Evolutionary conservation across 53 echinoderm and acorn worm genomes (phyloP).

Genomic region (Arbacia lixula): DNA sequence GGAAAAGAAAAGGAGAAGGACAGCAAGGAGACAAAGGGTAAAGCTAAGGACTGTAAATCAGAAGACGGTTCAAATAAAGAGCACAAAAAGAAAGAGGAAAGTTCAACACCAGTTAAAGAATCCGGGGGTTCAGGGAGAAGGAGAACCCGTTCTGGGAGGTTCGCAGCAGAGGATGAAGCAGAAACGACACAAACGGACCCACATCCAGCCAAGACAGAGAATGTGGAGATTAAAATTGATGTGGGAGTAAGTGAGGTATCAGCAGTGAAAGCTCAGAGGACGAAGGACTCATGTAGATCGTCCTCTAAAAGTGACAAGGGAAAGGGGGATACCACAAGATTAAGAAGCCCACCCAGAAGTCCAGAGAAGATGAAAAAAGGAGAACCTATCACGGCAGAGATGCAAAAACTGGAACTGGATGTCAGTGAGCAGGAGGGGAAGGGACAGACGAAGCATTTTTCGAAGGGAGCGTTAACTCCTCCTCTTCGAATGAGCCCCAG

Average conservation of each 20-base stretch:
- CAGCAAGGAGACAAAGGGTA: constrained; percentile 38
- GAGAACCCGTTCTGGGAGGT: constrained; percentile 53
- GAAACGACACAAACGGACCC: background rate
- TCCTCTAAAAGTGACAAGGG: constrained; percentile 19
- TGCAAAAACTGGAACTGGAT: constrained; percentile 14
- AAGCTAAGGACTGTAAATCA: constrained; percentile 3
- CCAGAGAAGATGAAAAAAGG: constrained; percentile 27
- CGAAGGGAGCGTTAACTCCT: constrained; percentile 32
- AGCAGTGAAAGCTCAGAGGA: constrained; percentile 9
- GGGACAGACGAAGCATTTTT: background rate
- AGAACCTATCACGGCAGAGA: background rate
- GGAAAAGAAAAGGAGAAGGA: constrained; percentile 50
- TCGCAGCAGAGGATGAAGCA: constrained; percentile 5
- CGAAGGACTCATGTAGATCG: background rate
- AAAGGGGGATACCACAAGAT: background rate
- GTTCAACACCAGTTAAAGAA: constrained; percentile 33
- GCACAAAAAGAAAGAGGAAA: constrained; percentile 33
- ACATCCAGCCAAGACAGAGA: constrained; percentile 28
- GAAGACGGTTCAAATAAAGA: background rate
- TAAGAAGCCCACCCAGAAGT: constrained; percentile 35
- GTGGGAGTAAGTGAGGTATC: constrained; percentile 7
- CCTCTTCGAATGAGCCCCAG: constrained; percentile 63
- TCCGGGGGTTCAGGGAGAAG: constrained; percentile 56
- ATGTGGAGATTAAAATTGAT: constrained; percentile 22
- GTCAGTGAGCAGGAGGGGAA: constrained; percentile 18